Percentiles rank a stretch among this genome's conserved stretches.
Conservation (phyloP, 2,888 invertebrate species). For the Clusia tigrina region DNA sequence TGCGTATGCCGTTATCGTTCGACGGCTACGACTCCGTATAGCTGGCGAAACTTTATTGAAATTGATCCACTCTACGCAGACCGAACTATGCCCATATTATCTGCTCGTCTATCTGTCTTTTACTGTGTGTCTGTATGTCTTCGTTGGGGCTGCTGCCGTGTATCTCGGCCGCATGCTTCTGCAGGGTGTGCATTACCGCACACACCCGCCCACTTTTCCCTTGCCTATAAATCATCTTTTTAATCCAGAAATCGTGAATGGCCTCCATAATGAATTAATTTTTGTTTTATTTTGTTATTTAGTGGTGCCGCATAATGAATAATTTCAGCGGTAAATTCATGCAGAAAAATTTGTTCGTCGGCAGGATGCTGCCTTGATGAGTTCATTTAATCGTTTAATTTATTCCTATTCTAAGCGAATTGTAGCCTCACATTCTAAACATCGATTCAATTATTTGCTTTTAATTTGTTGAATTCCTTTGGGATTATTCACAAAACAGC, state of each 20-base stretch:
- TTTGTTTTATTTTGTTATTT: too few species aligned
- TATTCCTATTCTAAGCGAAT: too few species aligned
- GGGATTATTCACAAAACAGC: too few species aligned
- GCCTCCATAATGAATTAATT: slow-evolving; percentile 58
- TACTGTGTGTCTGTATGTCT: neutral
- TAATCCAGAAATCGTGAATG: slow-evolving; percentile 57
- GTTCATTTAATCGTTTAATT: too few species aligned
- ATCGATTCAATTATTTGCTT: too few species aligned
- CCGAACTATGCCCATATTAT: neutral
- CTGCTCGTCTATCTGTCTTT: neutral
- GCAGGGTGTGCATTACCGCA: slow-evolving; percentile 57
- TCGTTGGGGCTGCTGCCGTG: neutral
- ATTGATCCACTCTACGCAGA: neutral
- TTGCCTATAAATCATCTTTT: slow-evolving; percentile 58
- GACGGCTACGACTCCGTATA: neutral
- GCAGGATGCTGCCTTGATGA: too few species aligned
- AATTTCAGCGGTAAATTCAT: too few species aligned
- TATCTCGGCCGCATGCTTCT: slow-evolving; percentile 43
- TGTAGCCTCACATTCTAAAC: too few species aligned
- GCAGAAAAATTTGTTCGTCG: too few species aligned
- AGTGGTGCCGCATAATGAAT: too few species aligned
- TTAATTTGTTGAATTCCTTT: too few species aligned
- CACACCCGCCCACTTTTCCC: too few species aligned
- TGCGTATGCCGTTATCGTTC: slow-evolving; percentile 6
- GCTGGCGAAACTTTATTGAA: neutral